Percentiles rank a stretch among this genome's conserved stretches.
Evolutionary conservation across 1,140 invertebrate genomes (phyloP).

Genomic region (Drosophila rufa): DNA sequence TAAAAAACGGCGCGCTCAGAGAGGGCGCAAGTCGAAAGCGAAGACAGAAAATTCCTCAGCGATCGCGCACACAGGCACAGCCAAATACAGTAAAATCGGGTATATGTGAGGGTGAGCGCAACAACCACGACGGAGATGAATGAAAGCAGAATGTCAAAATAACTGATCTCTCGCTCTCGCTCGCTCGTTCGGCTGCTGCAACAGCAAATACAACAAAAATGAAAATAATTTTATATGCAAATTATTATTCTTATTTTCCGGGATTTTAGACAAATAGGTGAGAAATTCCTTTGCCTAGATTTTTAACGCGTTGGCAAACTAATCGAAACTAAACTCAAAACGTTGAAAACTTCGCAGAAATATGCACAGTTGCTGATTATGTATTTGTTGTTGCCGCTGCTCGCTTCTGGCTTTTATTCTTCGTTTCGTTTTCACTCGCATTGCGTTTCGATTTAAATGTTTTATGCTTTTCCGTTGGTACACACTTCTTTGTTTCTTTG

Average conservation of each 20-base stretch:
- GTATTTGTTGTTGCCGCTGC: slow-evolving; percentile 63
- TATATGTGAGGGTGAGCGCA: slow-evolving; percentile 52
- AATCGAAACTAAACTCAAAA: slow-evolving; percentile 22
- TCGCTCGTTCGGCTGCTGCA: slow-evolving; percentile 62
- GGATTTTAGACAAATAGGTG: slow-evolving; percentile 24
- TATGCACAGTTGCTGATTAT: slow-evolving; percentile 77
- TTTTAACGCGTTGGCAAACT: slow-evolving; percentile 9
- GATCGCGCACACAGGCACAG: slow-evolving; percentile 44
- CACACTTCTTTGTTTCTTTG: slow-evolving; percentile 46
- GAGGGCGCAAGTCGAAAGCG: slow-evolving; percentile 59
- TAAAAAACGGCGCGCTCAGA: slow-evolving; percentile 18
- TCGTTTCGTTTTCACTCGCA: slow-evolving; percentile 49
- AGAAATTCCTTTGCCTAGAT: slow-evolving; percentile 29
- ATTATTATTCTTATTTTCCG: slow-evolving; percentile 54
- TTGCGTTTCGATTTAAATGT: slow-evolving; percentile 27
- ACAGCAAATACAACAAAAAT: slow-evolving; percentile 67
- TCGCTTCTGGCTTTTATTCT: slow-evolving; percentile 35
- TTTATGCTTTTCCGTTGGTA: slow-evolving; percentile 50
- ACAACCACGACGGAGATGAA: slow-evolving; percentile 75
- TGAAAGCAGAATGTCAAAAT: slow-evolving; percentile 82
- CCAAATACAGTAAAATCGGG: slow-evolving; percentile 46
- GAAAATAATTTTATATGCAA: slow-evolving; percentile 76
- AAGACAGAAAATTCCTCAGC: slow-evolving; percentile 77
- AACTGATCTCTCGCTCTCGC: slow-evolving; percentile 40
- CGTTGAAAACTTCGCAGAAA: slow-evolving; percentile 62